Conservation (phyloP, 2,797 vertebrate species). For the Tamandua tetradactyla region DNA sequence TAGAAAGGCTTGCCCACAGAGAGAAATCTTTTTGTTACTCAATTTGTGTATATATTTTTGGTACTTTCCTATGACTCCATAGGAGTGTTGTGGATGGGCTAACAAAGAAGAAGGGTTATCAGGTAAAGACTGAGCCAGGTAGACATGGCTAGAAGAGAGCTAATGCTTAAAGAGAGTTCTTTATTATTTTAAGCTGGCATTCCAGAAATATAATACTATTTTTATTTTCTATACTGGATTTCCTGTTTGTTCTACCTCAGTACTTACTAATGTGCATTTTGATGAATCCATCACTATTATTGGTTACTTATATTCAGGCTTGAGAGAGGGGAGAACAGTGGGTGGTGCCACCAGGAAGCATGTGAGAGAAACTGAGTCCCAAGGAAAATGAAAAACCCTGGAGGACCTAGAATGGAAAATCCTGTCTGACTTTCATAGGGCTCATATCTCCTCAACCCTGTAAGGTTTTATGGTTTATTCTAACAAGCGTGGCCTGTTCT, state of each 20-base stretch:
- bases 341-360: neutral
- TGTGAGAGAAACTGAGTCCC: neutral
- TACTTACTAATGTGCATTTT: conserved; percentile 32
- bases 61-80: conserved; percentile 7
- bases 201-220: conserved; percentile 4
- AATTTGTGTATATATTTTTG: neutral
- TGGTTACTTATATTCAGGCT: neutral
- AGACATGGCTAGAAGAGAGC: neutral
- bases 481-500: neutral
- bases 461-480: neutral
- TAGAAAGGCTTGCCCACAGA: neutral
- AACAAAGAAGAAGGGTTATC: neutral
- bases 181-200: neutral
- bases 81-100: neutral
- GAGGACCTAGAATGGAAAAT: neutral
- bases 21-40: neutral
- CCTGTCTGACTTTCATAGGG: neutral
- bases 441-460: neutral
- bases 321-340: neutral
- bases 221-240: neutral
- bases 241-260: neutral
- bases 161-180: neutral
- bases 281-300: neutral
- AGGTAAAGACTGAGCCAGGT: neutral
- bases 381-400: neutral